Evolutionary conservation across 2,888 invertebrate species (phyloP).

Genomic region (Lochmaea crataegi): DNA sequence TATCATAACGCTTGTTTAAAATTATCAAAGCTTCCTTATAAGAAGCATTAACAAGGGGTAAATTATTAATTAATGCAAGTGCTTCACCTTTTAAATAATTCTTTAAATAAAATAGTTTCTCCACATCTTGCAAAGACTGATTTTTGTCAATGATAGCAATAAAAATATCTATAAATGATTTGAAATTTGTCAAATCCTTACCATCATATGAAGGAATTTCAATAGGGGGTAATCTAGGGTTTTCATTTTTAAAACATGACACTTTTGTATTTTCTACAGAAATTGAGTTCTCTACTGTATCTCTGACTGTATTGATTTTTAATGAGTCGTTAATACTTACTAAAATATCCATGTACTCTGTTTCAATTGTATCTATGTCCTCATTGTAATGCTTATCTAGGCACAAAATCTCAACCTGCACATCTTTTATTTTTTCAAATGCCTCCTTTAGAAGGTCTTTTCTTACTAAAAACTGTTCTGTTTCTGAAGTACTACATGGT

Average conservation of each 20-base stretch:
- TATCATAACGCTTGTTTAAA: constrained; percentile 8
- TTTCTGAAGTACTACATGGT: too few species aligned
- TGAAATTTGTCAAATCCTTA: neutral
- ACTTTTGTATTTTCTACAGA: too few species aligned
- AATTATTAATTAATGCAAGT: constrained; percentile 21
- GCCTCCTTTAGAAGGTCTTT: neutral
- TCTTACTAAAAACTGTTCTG: too few species aligned
- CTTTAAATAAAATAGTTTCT: constrained; percentile 32
- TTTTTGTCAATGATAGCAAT: constrained; percentile 29
- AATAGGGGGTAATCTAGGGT: constrained; percentile 4
- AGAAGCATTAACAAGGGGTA: constrained; percentile 33
- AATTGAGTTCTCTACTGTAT: neutral
- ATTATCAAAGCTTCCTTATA: constrained; percentile 29
- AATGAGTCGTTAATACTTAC: neutral
- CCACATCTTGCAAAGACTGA: constrained; percentile 16
- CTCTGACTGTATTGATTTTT: too few species aligned
- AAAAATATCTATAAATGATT: constrained; percentile 35
- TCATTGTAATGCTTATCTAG: neutral
- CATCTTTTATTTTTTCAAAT: neutral
- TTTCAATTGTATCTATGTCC: neutral
- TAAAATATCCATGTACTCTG: neutral
- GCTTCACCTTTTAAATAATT: constrained; percentile 39
- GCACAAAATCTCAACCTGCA: neutral
- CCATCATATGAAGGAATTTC: constrained; percentile 30
- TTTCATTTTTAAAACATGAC: neutral